These are phyloP conservation scores for Callitettix versicolor DNA, from an alignment of 1,140 invertebrate genomes.

Conservation along the genomic window DNA sequence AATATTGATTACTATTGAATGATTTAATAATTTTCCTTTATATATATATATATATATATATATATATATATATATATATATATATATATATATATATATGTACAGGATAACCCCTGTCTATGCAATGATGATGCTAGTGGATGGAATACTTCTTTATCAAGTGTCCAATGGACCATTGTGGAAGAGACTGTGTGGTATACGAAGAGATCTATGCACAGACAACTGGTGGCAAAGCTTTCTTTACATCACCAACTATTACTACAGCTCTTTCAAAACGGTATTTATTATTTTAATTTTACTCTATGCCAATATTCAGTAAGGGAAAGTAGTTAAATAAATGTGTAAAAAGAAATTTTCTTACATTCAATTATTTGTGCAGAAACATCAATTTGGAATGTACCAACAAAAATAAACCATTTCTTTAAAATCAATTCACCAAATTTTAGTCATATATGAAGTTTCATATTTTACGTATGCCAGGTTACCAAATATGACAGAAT, in stretches of 20 bases:
- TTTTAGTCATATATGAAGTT: too few species aligned
- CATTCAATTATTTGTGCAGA: neutral
- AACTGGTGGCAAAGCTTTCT: constrained; percentile 1
- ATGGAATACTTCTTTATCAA: neutral
- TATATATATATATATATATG: neutral
- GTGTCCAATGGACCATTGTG: neutral
- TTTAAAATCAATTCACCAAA: neutral
- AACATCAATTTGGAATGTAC: neutral
- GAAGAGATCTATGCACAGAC: neutral
- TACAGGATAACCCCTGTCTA: constrained; percentile 1
- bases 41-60: neutral
- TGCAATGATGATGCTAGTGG: neutral
- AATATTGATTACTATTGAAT: neutral
- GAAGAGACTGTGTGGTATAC: neutral
- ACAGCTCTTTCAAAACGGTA: neutral
- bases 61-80: neutral
- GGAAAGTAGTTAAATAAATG: neutral
- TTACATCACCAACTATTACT: constrained; percentile 11
- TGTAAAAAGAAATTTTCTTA: neutral
- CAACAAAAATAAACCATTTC: neutral
- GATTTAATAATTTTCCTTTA: neutral
- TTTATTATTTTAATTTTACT: neutral
- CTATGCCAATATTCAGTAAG: neutral
- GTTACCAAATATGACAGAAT: too few species aligned
- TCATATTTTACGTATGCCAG: too few species aligned